phyloP scores from a whole-genome alignment of 2,888 invertebrate species.

The Griposia aprilina region DNA sequence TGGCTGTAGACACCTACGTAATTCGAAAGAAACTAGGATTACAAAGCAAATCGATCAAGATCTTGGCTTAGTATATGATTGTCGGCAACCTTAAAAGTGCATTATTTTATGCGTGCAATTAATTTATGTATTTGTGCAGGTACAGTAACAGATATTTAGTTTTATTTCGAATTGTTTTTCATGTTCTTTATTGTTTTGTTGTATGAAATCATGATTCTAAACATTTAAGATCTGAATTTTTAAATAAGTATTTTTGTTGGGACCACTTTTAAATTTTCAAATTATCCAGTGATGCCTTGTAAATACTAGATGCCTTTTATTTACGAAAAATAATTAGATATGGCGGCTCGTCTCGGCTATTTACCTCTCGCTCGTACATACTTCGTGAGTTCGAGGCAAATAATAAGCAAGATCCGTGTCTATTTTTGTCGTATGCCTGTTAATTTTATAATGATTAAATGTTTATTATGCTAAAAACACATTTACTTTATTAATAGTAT shows the following conservation, averaged over 20 bases:
- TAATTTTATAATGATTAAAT: conserved; percentile 16
- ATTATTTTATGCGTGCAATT: conserved; percentile 3
- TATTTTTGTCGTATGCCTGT: conserved; percentile 26
- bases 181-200: neutral
- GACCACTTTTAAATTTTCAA: conserved; percentile 14
- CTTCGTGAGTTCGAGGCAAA: neutral
- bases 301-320: conserved; percentile 21
- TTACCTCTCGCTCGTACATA: conserved; percentile 5
- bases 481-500: conserved; percentile 65
- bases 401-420: neutral
- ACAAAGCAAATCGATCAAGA: neutral
- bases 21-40: neutral
- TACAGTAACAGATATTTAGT: neutral
- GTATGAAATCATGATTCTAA: neutral
- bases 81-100: conserved; percentile 14
- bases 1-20: no score
- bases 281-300: conserved; percentile 6
- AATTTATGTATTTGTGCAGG: conserved; percentile 9
- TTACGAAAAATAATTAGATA: neutral
- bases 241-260: conserved; percentile 10
- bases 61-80: conserved; percentile 1
- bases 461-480: conserved; percentile 59
- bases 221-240: conserved; percentile 26
- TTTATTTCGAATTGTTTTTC: no score
- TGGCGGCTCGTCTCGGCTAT: neutral